Base-by-base conservation (phyloP, 2,113 vertebrate species). In the Oncorhynchus clarkii region DNA sequence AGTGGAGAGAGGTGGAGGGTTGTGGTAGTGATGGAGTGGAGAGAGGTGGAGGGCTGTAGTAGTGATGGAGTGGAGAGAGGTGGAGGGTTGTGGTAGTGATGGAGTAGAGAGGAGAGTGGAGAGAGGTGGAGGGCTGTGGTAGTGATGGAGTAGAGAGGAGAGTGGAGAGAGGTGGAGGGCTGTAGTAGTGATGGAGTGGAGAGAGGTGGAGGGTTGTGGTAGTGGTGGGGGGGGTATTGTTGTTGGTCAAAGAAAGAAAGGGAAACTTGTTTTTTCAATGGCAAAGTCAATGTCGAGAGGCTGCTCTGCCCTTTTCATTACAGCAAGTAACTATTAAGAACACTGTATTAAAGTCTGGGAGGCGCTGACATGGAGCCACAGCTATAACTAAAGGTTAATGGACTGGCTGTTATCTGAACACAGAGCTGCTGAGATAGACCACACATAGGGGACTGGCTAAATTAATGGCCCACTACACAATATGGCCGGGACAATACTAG, bases 361-460 rank as follows among this genome's bases (percentile, higher is more conserved):
- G 92, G 92, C 71, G 88, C 90, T 89, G 93, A 95, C 91, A 92
- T 85, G 90, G 88, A 90, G 95, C 93, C 93, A 92, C 90, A 81
- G 89, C 90, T 92, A 92, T 94, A 96, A 95, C 93, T 93, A 95
- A 92, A 97, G 96, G 97, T 97, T 99, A 99, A 99, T 99, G 96
- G 97, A 96, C 94, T 98, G 96, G 95, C 94, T 97, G 96, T 96
- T 97, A 96, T 95, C 95, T 96, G 96, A 88, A 94, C 91, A 91
- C 83, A 84, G 93, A 87, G 94, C 92, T 89, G 95, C 93, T 94
- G 91, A 91, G 31, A 89, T 91, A 85, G 88, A 90, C 91, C 84
- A 80, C 92, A 93, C 95, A 93, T 95, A 88, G 94, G 91, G 94
- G 92, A 93, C 69, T 87, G 31, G 88, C 89, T 85, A 89, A 96